Evolutionary conservation across 2,113 vertebrate genomes (phyloP).

Genomic region (Sinosuthora webbiana): DNA sequence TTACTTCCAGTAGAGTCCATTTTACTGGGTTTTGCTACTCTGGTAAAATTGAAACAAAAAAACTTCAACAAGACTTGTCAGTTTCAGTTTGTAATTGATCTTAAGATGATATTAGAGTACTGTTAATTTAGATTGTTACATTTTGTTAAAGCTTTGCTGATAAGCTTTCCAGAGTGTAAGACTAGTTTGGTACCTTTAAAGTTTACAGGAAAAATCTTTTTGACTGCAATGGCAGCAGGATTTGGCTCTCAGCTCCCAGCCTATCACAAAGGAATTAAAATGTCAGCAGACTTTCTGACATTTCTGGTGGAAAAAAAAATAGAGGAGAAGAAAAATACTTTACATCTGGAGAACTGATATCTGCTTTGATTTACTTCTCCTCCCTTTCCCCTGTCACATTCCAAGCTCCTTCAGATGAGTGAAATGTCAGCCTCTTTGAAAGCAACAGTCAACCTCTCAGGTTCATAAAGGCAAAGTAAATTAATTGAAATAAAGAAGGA

Average conservation of each 20-base stretch:
- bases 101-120: not conserved
- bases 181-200: not conserved
- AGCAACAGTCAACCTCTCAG: constrained; percentile 72
- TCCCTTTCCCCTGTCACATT: constrained; percentile 85
- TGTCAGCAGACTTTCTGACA: constrained; percentile 76
- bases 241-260: constrained; percentile 13
- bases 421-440: constrained; percentile 79
- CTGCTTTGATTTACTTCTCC: constrained; percentile 84
- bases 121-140: not conserved
- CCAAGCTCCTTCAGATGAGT: constrained; percentile 80
- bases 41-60: not conserved
- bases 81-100: not conserved
- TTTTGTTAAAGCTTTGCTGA: not conserved
- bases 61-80: not conserved
- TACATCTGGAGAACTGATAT: constrained; percentile 85
- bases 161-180: not conserved
- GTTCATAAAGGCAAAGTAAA: constrained; percentile 81
- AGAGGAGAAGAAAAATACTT: constrained; percentile 77
- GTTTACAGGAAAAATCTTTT: not conserved
- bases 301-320: constrained; percentile 70
- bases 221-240: not conserved
- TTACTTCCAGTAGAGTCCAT: not conserved
- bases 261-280: constrained; percentile 76
- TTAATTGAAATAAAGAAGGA: constrained; percentile 75
- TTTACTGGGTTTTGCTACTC: not conserved